Conservation (phyloP, 1,140 invertebrate species). For the Bombus impatiens region DNA sequence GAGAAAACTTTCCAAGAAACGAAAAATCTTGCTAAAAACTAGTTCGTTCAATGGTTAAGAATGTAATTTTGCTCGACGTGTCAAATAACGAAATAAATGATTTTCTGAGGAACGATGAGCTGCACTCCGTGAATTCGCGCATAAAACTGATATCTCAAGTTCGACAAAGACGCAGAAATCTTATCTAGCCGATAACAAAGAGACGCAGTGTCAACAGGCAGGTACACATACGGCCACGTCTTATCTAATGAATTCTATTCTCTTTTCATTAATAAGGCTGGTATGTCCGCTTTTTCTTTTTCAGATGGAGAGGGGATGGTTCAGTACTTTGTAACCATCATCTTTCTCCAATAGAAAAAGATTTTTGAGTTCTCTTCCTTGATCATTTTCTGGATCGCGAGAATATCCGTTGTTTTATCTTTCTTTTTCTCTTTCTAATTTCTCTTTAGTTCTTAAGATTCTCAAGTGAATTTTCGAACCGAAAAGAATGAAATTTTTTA, state of each 20-base stretch:
- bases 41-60: not conserved
- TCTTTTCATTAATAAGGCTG: constrained; percentile 58
- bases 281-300: not conserved
- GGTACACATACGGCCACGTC: constrained; percentile 45
- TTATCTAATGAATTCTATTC: constrained; percentile 64
- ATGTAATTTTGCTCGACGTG: not conserved
- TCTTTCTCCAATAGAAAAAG: not conserved
- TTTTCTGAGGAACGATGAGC: constrained; percentile 21
- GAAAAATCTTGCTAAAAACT: not conserved
- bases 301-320: not conserved
- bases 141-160: constrained; percentile 63
- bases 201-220: constrained; percentile 70
- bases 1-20: not conserved
- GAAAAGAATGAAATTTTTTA: too few species aligned
- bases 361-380: not conserved
- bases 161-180: constrained; percentile 73
- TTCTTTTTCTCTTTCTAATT: not conserved
- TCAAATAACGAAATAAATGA: too few species aligned
- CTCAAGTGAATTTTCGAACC: too few species aligned
- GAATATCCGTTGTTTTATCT: too few species aligned
- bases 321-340: too few species aligned
- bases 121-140: constrained; percentile 59
- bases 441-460: too few species aligned
- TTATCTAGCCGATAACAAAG: constrained; percentile 74
- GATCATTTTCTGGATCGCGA: not conserved